Evolutionary conservation across 1,140 invertebrate genomes (phyloP), one percentile per base, ranked within the genome.

Genomic region (Anthonomus grandis): DNA sequence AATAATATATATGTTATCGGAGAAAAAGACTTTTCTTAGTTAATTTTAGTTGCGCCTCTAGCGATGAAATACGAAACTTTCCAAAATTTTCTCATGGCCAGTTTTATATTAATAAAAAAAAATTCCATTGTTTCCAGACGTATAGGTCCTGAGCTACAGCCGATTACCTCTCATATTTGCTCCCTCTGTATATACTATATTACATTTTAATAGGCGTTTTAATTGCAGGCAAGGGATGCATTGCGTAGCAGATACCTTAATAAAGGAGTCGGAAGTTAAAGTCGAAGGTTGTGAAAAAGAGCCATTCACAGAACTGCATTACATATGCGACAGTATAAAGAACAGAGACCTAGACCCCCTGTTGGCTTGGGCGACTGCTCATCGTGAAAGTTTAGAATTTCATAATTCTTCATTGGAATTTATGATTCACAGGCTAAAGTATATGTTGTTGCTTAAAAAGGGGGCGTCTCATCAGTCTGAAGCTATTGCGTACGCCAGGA

Each of bases 401-500:
- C 79, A 85, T 69, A 83, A 84, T 75, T 93, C 90, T 42, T 81
- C 84, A 21, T 76, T 95, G 31, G 91, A 94, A 75, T 95, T 95
- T 70, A 92, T 91, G 71, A 74, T 95, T 46, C 91, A 95, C 72
- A 75, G 80, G 36, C 70, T 79, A 52, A 76, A 75, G 45, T 79
- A 77, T 63, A 74, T 79, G 52, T 76, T 78, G 56, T 51, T 75
- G 17, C 46, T 93, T 18, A 78, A 82, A 67, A 78, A 84, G 73
- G 89, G 88, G 5, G 74, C 81, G 15, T 69, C 74, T 38, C 79
- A 80, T 66, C 87, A 90, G 73, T 77, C 70, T 19, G 83, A 88
- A 68, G 92, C 92, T n/a, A 87, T 97, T 52, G 70, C 79, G 60
- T 97, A 97, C 78, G 93, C 94, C 2, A 81, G 91, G 36, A 79